Conservation (phyloP, 2,888 invertebrate species). For the Dyspetes luteomarginatus region DNA sequence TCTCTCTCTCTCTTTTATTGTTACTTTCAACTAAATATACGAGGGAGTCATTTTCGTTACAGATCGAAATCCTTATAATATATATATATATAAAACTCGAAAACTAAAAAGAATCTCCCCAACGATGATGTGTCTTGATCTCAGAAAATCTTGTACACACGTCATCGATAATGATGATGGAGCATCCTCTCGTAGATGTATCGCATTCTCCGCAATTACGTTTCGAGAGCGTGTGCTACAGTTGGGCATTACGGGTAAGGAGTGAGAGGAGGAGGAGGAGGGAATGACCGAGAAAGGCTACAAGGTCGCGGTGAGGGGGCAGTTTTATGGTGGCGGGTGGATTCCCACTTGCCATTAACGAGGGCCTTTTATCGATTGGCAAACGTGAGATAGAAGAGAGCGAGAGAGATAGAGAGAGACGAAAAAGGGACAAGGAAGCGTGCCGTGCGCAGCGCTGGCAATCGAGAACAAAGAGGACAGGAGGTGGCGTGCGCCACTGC, state of each 20-base stretch:
- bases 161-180: constrained; percentile 31
- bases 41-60: too few relatives aligned
- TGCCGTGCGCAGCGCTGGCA: constrained; percentile 58
- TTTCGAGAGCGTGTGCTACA: background rate
- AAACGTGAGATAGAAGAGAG: constrained; percentile 53
- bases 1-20: too few relatives aligned
- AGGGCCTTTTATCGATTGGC: constrained; percentile 32
- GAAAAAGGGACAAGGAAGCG: background rate
- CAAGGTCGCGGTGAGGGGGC: constrained; percentile 37
- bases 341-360: constrained; percentile 30
- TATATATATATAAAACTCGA: too few relatives aligned
- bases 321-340: constrained; percentile 65
- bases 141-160: background rate
- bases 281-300: too few relatives aligned
- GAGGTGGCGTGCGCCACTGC: constrained; percentile 77
- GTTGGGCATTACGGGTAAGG: constrained; percentile 12
- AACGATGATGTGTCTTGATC: background rate
- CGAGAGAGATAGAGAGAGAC: constrained; percentile 5
- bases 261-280: background rate
- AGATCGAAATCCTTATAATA: too few relatives aligned
- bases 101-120: background rate
- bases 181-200: background rate
- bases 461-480: constrained; percentile 74
- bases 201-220: background rate
- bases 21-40: too few relatives aligned